phyloP scores from a whole-genome alignment of 2,113 vertebrate genomes.

The Abramis brama region DNA sequence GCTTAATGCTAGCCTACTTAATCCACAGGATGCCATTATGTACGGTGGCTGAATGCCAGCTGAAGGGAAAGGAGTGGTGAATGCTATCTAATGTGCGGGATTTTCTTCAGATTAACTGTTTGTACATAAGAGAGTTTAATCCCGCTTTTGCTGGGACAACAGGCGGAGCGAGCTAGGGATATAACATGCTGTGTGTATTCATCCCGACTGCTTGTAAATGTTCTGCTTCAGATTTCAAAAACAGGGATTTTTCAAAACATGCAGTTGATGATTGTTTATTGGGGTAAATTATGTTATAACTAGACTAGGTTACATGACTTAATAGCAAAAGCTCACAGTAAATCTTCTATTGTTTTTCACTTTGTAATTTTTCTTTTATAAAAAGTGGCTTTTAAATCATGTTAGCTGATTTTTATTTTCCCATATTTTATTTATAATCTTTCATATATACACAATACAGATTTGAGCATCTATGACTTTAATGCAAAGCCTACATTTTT shows the following conservation, averaged over 20 bases:
- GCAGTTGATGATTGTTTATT: background rate
- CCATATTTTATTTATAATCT: background rate
- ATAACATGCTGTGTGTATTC: background rate
- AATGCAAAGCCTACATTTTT: background rate
- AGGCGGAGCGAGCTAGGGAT: background rate
- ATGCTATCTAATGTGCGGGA: slow-evolving; percentile 67
- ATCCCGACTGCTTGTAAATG: background rate
- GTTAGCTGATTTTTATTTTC: background rate
- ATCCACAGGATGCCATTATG: slow-evolving; percentile 67
- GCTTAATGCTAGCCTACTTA: slow-evolving; percentile 66
- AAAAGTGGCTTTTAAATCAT: background rate
- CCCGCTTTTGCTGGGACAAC: slow-evolving; percentile 44
- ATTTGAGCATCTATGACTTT: background rate
- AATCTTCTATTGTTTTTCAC: background rate
- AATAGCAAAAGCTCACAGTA: background rate
- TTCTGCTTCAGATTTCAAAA: background rate
- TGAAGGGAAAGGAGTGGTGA: slow-evolving; percentile 38
- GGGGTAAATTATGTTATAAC: background rate
- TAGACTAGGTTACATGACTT: background rate
- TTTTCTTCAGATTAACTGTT: slow-evolving; percentile 69
- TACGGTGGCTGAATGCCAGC: slow-evolving; percentile 58
- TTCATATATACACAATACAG: background rate
- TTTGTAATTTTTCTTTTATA: no score
- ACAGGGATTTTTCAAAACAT: background rate
- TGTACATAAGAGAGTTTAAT: slow-evolving; percentile 62